A percentile compares a stretch with the other conserved stretches of the same genome.
These are phyloP conservation scores for Corynorhinus townsendii DNA, from an alignment of 2,113 vertebrate genomes.

Conservation along the genomic window DNA sequence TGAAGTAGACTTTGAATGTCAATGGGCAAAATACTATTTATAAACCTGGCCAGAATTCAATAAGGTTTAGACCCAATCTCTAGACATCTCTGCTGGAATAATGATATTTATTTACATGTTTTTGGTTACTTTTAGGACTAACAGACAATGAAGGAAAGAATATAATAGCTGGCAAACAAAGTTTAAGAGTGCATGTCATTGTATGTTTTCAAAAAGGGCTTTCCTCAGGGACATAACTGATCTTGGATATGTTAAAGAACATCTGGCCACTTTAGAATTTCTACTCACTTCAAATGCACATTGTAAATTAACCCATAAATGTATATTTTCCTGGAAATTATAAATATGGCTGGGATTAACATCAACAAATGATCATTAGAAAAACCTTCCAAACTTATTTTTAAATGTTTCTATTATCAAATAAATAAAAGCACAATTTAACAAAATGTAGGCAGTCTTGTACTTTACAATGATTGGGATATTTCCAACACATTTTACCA, in stretches of 20 bases:
- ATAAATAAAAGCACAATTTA: not conserved
- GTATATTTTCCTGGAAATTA: not conserved
- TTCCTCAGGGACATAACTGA: not conserved
- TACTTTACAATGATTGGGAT: not conserved
- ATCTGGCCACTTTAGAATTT: not conserved
- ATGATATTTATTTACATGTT: not conserved
- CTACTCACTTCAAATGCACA: not conserved
- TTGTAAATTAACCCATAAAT: not conserved
- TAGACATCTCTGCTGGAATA: accelerated
- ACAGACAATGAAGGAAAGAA: not conserved
- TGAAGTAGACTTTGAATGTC: constrained; percentile 11
- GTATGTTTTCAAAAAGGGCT: not conserved
- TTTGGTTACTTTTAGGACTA: constrained; percentile 21
- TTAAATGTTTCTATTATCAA: not conserved
- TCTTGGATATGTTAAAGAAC: not conserved
- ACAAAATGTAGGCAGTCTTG: not conserved
- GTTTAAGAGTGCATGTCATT: not conserved
- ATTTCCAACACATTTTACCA: not conserved
- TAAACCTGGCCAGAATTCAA: not conserved
- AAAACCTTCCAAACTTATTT: not conserved
- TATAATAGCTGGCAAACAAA: not conserved
- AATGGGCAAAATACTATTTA: not conserved
- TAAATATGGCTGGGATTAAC: not conserved
- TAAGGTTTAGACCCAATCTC: not conserved
- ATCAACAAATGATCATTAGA: not conserved